Evolutionary conservation across 2,113 vertebrate genomes (phyloP).

Genomic region (Antigone vipio): DNA sequence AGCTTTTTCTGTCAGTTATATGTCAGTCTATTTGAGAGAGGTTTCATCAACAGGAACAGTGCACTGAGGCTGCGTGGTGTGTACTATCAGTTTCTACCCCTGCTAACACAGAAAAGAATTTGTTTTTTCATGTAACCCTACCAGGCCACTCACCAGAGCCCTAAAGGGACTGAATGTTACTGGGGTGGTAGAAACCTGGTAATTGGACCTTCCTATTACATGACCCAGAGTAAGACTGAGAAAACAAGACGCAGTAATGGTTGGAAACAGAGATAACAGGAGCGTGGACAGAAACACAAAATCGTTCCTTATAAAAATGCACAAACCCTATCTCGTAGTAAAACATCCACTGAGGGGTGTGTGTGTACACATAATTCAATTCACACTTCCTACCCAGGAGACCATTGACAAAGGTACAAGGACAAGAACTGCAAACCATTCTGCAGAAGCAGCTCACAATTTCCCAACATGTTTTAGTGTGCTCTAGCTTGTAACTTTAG

Average conservation of each 20-base stretch:
- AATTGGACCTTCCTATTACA: no score
- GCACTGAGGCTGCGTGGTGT: neutral
- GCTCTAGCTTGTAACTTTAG: neutral
- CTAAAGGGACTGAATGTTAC: neutral
- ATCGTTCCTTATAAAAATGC: neutral
- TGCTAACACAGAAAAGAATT: neutral
- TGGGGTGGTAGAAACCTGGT: neutral
- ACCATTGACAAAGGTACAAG: neutral
- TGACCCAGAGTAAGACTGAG: neutral
- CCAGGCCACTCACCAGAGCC: neutral
- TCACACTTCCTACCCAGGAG: neutral
- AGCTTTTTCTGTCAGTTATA: neutral
- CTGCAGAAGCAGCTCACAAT: neutral
- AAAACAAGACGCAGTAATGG: neutral
- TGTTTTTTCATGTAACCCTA: neutral
- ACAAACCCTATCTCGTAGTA: neutral
- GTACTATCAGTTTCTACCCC: neutral
- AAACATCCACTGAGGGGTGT: neutral
- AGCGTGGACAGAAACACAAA: neutral
- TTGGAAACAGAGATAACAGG: neutral
- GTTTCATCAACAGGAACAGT: neutral
- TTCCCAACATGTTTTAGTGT: neutral
- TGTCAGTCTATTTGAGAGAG: neutral
- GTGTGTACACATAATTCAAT: neutral
- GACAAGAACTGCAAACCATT: neutral